Base-by-base conservation (phyloP, 2,797 vertebrate genomes). In the Lacerta bilineata region DNA sequence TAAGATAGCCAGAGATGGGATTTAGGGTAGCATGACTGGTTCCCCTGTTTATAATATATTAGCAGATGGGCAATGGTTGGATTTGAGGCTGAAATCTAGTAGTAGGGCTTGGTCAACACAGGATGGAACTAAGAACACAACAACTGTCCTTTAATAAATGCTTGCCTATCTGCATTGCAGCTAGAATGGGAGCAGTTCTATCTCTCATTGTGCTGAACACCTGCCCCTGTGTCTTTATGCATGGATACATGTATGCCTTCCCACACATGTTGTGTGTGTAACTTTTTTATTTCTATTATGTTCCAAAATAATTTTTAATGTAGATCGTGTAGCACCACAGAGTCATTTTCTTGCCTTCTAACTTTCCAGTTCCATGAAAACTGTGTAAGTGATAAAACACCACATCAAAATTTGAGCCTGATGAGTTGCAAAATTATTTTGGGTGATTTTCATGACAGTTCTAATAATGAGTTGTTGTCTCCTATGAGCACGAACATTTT, bases 401-500 rank as follows among this genome's bases (percentile, higher is more conserved):
- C 27, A 9, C 18, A 68, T 23, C n/a, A 50, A 77, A 74, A 84
- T 25, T 17, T n/a, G 41, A 84, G 36, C 39, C 23, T 74, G 55
- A 72, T 80, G 18, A n/a, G 13, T 9, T 74, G 11, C 50, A 74
- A 46, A 71, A 78, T 64, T 85, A 17, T 80, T 85, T 36, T 27
- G 69, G 25, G 29, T 72, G n/a, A 23, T 66, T 89, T 74, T 66
- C 43, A 85, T 75, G 15, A 46, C 18, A 66, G 77, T n/a, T 74
- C 68, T 74, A 85, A 80, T 87, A 27, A 68, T 43, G 43, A 75
- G 29, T 15, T 50, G 36, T 13, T 74, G 18, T 29, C 71, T 91
- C 75, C 64, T 68, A 85, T 29, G 9, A 91, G 59, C 15, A 88
- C 18, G 77, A 74, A 79, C 59, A 59, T 41, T 59, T 90, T 84